Conservation (phyloP, 2,888 invertebrate species). For the Caenorhabditis virilis region DNA sequence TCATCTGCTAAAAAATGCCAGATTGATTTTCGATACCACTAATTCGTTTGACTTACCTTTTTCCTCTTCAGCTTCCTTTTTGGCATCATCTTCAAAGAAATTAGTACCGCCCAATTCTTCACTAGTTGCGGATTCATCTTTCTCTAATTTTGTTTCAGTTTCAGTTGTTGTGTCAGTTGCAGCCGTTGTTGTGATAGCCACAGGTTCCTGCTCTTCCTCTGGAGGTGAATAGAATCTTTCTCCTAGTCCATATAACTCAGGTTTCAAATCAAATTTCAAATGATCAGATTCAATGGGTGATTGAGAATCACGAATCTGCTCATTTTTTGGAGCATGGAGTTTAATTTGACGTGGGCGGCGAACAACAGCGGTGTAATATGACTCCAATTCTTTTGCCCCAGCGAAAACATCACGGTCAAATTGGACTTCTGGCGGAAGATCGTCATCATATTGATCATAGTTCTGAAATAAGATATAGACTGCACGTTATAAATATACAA, state of each 20-base stretch:
- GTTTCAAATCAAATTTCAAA: slow-evolving; percentile 49
- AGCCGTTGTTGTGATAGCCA: background rate
- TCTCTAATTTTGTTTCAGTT: background rate
- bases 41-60: slow-evolving; percentile 8
- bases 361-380: slow-evolving; percentile 52
- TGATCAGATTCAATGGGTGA: slow-evolving; percentile 53
- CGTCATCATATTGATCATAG: slow-evolving; percentile 59
- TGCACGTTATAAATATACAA: background rate
- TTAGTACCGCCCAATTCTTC: slow-evolving; percentile 46
- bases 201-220: background rate
- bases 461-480: slow-evolving; percentile 32
- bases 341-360: slow-evolving; percentile 52
- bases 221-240: background rate
- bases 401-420: slow-evolving; percentile 63
- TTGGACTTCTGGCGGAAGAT: slow-evolving; percentile 60
- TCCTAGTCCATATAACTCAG: slow-evolving; percentile 44
- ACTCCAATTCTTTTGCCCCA: slow-evolving; percentile 49
- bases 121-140: slow-evolving; percentile 24
- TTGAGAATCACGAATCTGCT: slow-evolving; percentile 43
- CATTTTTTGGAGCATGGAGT: slow-evolving; percentile 13
- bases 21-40: background rate
- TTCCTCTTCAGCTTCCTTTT: slow-evolving; percentile 19
- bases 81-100: slow-evolving; percentile 46
- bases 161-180: slow-evolving; percentile 5
- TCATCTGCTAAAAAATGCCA: slow-evolving; percentile 2